phyloP scores from a whole-genome alignment of 2,888 invertebrate genomes.

The Tetramorium bicarinatum region DNA sequence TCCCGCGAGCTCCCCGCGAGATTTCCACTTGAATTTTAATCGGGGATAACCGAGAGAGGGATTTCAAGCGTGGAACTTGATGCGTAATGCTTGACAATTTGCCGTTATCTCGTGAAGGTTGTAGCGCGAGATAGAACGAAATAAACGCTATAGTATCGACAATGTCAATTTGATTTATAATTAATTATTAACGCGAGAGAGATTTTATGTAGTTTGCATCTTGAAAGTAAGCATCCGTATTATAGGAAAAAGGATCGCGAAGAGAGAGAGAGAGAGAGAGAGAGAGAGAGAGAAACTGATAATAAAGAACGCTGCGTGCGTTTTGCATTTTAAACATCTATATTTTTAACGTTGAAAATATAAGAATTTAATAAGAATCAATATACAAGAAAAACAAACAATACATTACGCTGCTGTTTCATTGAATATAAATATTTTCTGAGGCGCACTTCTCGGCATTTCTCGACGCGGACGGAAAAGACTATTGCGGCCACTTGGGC shows the following conservation, averaged over 20 bases:
- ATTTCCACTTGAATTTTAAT: not conserved
- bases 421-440: conserved; percentile 43
- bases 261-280: too few relatives aligned
- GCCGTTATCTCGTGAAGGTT: not conserved
- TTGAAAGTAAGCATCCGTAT: not conserved
- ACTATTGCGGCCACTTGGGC: not conserved
- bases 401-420: not conserved
- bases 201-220: not conserved
- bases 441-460: conserved; percentile 13
- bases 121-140: not conserved
- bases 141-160: not conserved
- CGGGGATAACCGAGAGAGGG: not conserved
- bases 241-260: not conserved
- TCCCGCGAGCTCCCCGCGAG: too few relatives aligned
- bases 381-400: conserved; percentile 16
- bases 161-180: not conserved
- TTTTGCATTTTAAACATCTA: not conserved
- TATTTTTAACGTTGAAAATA: not conserved
- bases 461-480: not conserved
- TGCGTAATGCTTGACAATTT: not conserved
- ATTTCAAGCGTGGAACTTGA: not conserved
- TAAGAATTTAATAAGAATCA: not conserved
- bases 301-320: not conserved
- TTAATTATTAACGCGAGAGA: not conserved
- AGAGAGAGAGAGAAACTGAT: too few relatives aligned